Evolutionary conservation across 2,113 vertebrate genomes (phyloP).

Genomic region (Callionymus lyra): DNA sequence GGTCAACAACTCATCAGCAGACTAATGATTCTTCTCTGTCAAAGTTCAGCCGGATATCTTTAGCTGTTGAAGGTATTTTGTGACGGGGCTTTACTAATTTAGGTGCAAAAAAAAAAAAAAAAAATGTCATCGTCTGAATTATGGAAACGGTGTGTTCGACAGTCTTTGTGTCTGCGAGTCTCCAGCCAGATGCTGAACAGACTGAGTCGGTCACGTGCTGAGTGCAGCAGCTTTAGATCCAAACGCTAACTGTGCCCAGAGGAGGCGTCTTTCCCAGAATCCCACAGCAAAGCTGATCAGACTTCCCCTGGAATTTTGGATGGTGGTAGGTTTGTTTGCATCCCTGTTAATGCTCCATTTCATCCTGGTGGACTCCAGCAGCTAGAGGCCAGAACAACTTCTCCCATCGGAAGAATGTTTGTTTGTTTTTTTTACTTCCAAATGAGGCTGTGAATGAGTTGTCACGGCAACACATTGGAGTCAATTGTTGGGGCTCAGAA

Average conservation of each 20-base stretch:
- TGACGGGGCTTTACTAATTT: neutral
- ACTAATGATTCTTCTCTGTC: slow-evolving; percentile 17
- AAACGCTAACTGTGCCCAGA: slow-evolving; percentile 47
- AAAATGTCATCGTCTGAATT: neutral
- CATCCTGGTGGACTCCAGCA: too few relatives aligned
- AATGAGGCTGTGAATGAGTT: too few relatives aligned
- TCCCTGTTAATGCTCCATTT: too few relatives aligned
- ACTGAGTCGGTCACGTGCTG: slow-evolving; percentile 35
- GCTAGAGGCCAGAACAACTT: too few relatives aligned
- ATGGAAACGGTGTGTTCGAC: neutral
- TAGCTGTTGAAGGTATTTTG: neutral
- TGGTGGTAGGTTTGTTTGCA: too few relatives aligned
- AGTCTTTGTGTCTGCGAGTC: slow-evolving; percentile 7
- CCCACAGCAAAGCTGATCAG: slow-evolving; percentile 32
- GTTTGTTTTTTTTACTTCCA: too few relatives aligned
- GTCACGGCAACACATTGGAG: too few relatives aligned
- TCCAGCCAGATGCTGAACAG: slow-evolving; percentile 45
- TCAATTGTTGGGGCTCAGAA: too few relatives aligned
- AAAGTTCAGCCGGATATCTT: slow-evolving; percentile 1
- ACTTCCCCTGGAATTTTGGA: slow-evolving; percentile 6
- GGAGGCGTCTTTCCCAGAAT: slow-evolving; percentile 37
- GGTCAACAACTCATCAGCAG: slow-evolving; percentile 18
- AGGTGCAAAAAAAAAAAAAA: neutral
- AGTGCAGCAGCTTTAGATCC: slow-evolving; percentile 46
- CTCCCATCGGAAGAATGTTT: too few relatives aligned